These are phyloP conservation scores for Sebastes glaucus DNA, from an alignment of 2,797 vertebrate genomes.

Conservation along the genomic window DNA sequence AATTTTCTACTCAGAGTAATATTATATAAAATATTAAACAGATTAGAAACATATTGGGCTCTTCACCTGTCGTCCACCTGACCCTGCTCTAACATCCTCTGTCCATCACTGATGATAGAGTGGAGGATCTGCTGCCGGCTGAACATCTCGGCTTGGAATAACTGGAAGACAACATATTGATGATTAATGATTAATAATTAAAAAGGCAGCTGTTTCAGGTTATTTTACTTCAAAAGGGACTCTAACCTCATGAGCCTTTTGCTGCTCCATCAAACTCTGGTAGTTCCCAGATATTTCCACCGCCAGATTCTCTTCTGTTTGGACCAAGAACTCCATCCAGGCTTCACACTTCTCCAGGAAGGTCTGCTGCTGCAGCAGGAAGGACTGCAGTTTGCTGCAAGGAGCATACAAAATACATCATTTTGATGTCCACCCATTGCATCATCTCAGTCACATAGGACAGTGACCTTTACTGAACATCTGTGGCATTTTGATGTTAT, in stretches of 20 bases:
- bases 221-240: not conserved
- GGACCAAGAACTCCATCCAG: conserved; percentile 96
- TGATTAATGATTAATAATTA: not conserved
- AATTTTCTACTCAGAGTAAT: not conserved
- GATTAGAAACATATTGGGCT: not conserved
- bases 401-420: not conserved
- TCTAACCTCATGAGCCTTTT: conserved; percentile 92
- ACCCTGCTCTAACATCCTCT: conserved; percentile 95
- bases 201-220: not conserved
- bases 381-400: conserved; percentile 94
- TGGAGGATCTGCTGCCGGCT: conserved; percentile 97
- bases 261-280: conserved; percentile 92
- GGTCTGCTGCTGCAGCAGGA: conserved; percentile 94
- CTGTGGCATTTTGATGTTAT: not conserved
- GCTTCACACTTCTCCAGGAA: conserved; percentile 98
- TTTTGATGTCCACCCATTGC: not conserved
- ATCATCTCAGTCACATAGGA: not conserved
- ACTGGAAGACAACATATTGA: conserved; percentile 76
- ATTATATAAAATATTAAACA: not conserved
- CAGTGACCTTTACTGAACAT: not conserved
- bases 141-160: conserved; percentile 99
- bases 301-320: conserved; percentile 93
- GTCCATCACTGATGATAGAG: conserved; percentile 95
- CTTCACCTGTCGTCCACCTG: conserved; percentile 96
- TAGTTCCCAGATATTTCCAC: conserved; percentile 96